These are phyloP conservation scores for Incurvaria masculella DNA, from an alignment of 2,888 invertebrate species.

Conservation along the genomic window DNA sequence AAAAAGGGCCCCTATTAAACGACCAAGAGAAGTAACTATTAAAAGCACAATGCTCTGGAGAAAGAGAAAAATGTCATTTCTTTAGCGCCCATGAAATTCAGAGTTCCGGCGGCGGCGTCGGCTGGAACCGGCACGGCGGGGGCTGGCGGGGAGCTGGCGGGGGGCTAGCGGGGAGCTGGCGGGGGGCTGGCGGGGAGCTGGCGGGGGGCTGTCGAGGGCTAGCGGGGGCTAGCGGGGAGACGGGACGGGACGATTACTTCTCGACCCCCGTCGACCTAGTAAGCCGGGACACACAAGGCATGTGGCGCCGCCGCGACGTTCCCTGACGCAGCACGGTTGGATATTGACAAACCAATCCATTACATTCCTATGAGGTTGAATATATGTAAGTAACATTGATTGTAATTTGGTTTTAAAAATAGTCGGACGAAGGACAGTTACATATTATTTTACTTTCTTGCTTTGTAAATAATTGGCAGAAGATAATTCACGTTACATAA, in stretches of 20 bases:
- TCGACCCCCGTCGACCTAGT: neutral
- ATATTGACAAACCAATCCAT: no score
- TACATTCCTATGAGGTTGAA: no score
- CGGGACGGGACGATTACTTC: neutral
- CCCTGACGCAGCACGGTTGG: no score
- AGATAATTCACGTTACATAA: no score
- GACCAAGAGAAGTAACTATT: neutral
- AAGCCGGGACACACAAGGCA: neutral
- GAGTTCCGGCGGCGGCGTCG: neutral
- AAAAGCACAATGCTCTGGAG: neutral
- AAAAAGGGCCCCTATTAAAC: neutral
- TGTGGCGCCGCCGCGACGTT: no score
- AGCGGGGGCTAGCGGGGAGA: neutral
- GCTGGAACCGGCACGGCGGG: neutral
- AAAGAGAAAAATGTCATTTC: neutral
- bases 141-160: neutral
- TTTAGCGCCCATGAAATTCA: neutral
- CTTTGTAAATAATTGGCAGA: no score
- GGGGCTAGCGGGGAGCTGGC: neutral
- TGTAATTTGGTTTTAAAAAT: no score
- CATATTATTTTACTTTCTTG: no score
- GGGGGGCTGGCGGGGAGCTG: neutral
- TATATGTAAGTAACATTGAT: no score
- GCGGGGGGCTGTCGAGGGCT: neutral
- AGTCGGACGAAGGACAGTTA: no score